Conservation (phyloP, 2,113 vertebrate species). For the Nycticryphes semicollaris region DNA sequence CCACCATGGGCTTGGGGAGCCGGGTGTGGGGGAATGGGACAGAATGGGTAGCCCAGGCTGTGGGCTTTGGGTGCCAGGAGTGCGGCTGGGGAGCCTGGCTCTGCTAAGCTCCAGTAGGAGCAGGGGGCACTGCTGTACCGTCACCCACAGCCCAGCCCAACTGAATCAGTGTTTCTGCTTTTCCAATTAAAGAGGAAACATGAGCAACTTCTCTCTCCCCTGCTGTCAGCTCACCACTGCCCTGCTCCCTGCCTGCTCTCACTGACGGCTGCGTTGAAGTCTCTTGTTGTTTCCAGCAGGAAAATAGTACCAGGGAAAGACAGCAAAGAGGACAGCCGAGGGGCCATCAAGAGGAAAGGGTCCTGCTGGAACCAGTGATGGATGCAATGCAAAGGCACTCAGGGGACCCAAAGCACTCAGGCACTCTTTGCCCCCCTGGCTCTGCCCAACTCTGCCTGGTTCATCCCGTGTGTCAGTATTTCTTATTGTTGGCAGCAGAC, state of each 20-base stretch:
- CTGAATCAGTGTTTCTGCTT: constrained; percentile 57
- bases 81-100: not conserved
- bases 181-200: constrained; percentile 34
- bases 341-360: not conserved
- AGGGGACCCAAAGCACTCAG: not conserved
- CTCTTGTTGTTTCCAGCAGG: not conserved
- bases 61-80: not conserved
- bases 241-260: not conserved
- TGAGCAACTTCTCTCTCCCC: not conserved
- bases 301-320: not conserved
- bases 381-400: not conserved
- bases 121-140: constrained; percentile 13
- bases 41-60: not conserved
- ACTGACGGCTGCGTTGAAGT: rapidly evolving
- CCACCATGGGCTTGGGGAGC: not conserved
- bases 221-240: not conserved
- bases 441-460: not conserved
- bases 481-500: not conserved
- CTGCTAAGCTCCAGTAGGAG: not conserved
- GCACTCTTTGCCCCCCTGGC: not conserved
- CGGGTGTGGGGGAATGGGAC: not conserved
- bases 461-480: rapidly evolving
- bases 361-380: rapidly evolving
- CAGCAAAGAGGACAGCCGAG: not conserved
- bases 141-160: not conserved